phyloP scores from a whole-genome alignment of 2,797 vertebrate species.

The Columba guinea region DNA sequence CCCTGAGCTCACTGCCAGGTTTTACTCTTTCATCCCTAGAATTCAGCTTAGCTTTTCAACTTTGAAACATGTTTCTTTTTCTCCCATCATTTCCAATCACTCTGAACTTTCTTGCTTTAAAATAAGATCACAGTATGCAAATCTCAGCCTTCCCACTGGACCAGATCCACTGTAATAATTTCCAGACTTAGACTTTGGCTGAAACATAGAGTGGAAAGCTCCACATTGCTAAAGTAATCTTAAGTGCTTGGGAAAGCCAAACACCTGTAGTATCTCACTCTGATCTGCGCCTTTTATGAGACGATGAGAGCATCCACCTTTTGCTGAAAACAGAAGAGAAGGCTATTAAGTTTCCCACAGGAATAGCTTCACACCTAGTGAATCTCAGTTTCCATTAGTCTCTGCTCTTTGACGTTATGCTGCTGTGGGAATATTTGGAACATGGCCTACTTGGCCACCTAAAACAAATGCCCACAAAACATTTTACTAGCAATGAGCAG shows the following conservation, averaged over 20 bases:
- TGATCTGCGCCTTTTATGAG: neutral
- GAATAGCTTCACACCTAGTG: constrained; percentile 8
- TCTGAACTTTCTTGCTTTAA: constrained; percentile 15
- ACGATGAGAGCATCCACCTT: constrained; percentile 14
- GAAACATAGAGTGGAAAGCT: neutral
- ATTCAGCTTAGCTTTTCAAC: neutral
- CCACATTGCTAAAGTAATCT: neutral
- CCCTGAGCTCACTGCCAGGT: neutral
- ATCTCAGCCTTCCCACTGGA: neutral
- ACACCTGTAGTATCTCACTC: neutral
- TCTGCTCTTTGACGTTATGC: neutral
- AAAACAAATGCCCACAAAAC: neutral
- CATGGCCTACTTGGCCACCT: neutral
- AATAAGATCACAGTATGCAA: constrained; percentile 15
- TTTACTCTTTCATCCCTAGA: neutral
- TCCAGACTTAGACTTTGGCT: constrained; percentile 20
- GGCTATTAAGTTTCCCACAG: neutral
- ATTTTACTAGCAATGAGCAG: neutral
- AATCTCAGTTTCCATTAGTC: constrained; percentile 18
- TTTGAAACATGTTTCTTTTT: neutral
- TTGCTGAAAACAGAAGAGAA: constrained; percentile 22
- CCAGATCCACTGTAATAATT: neutral
- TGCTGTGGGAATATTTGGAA: neutral
- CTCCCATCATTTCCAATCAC: neutral
- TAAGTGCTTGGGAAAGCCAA: neutral